Base-by-base conservation (phyloP, 2,797 vertebrate species). In the Fratercula arctica region DNA sequence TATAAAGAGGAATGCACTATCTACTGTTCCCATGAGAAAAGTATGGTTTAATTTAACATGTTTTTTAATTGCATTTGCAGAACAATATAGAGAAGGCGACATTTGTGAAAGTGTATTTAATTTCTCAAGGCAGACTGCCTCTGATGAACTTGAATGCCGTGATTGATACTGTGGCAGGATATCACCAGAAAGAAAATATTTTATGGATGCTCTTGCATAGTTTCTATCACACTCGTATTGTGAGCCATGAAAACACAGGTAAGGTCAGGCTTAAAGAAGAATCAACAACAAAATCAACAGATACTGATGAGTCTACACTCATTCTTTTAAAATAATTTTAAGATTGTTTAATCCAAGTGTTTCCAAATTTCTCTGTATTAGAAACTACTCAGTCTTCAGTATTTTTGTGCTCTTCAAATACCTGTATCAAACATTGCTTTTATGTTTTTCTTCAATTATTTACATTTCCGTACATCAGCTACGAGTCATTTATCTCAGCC, bases 111-210 rank as follows among this genome's bases (percentile, higher is more conserved):
- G 87, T 98, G 28, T 98, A 98, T 96, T 96, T 99, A 91, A 98
- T 98, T 84, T 99, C 99, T 80, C 98, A 98, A 97, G 99, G 99
- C 37, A 98, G 98, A 89, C 97, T 99, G 73, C 98, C 99, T 60
- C 96, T 99, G 64, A 97, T 98, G 64, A 97, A 97, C 33, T 97
- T 99, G 35, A 99, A 96, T 68, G 98, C 98, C 1, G 21, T 99
- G 79, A 98, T 99, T 67, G 92, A 96, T 2, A 92, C 78, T 6
- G 97, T 98, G 39, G 75, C 98, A 10, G 97, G 91, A 68, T 98
- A 97, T 97, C 96, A 79, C 1, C 97, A 95, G 89, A 98, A 95
- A 68, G 92, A 98, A 96, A 86, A 81, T 3, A 94, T 99, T 33
- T 97, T 98, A 74, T 99, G 99, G 99, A 97, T 99, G 89, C 94